phyloP scores from a whole-genome alignment of 2,888 invertebrate species.

The Agonopterix heracliana region DNA sequence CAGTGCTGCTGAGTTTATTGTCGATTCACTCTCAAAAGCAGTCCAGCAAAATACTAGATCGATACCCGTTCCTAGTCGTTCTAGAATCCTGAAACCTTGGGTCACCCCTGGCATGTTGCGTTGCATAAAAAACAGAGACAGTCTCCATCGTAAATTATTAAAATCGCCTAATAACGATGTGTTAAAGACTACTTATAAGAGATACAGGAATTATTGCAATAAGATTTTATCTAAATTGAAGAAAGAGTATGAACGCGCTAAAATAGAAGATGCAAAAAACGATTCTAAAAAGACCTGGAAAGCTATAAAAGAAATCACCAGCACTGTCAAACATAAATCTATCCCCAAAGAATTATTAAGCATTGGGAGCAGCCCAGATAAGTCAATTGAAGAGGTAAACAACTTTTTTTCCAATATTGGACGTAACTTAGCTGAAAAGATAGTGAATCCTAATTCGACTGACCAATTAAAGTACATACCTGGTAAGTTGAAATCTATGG shows the following conservation, averaged over 20 bases:
- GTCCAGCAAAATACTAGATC: background rate
- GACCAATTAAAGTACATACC: background rate
- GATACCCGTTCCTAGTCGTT: background rate
- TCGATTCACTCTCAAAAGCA: too few species aligned
- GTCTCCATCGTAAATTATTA: background rate
- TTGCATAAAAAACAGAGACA: background rate
- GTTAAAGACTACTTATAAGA: background rate
- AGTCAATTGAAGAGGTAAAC: background rate
- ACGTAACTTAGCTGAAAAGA: background rate
- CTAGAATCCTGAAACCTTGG: background rate
- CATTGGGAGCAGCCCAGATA: background rate
- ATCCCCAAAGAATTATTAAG: background rate
- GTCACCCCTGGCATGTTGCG: background rate
- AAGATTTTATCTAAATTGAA: too few species aligned
- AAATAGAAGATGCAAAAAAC: too few species aligned
- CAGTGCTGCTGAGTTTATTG: too few species aligned
- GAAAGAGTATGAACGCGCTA: too few species aligned
- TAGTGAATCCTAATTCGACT: background rate
- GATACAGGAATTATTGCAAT: too few species aligned
- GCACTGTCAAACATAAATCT: background rate
- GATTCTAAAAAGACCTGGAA: too few species aligned
- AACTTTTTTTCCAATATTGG: background rate
- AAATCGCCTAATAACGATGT: background rate
- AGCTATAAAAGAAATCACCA: too few species aligned
- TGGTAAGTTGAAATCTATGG: background rate